These are phyloP conservation scores for Hoplias malabaricus DNA, from an alignment of 2,113 vertebrate genomes.

Conservation along the genomic window DNA sequence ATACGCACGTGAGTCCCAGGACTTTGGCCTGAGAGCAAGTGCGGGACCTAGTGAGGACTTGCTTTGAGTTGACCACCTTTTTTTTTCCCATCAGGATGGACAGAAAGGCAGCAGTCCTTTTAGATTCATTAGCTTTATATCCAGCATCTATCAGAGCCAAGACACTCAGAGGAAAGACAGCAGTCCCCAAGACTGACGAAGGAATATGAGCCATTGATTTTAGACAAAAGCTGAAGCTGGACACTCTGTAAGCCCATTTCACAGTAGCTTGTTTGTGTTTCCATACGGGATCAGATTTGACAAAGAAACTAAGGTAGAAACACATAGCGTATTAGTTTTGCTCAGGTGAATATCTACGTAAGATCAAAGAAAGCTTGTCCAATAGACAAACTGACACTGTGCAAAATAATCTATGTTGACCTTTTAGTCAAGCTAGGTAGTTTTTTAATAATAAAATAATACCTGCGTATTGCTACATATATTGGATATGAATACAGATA, in stretches of 20 bases:
- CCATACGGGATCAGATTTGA: constrained; percentile 2
- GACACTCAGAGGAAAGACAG: background rate
- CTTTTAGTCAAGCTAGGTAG: constrained; percentile 20
- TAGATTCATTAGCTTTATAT: background rate
- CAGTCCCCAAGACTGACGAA: background rate
- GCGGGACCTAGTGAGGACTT: background rate
- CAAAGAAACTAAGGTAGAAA: constrained; percentile 5
- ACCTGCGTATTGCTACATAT: background rate
- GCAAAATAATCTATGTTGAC: constrained; percentile 18
- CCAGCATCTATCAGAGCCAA: background rate
- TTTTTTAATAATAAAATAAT: constrained; percentile 20
- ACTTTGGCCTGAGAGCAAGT: background rate
- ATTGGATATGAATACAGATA: constrained; percentile 8
- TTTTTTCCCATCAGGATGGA: background rate
- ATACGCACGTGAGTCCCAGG: background rate
- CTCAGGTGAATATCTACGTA: constrained; percentile 15
- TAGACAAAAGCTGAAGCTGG: background rate
- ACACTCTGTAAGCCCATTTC: background rate
- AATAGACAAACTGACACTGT: constrained; percentile 17
- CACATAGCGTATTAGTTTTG: constrained; percentile 11
- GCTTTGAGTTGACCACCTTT: background rate
- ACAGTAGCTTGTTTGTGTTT: constrained; percentile 18
- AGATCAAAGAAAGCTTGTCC: background rate
- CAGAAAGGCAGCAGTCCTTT: background rate
- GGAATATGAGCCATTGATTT: constrained; percentile 25